Conservation (phyloP, 2,797 vertebrate genomes). For the Nyctalus aviator region DNA sequence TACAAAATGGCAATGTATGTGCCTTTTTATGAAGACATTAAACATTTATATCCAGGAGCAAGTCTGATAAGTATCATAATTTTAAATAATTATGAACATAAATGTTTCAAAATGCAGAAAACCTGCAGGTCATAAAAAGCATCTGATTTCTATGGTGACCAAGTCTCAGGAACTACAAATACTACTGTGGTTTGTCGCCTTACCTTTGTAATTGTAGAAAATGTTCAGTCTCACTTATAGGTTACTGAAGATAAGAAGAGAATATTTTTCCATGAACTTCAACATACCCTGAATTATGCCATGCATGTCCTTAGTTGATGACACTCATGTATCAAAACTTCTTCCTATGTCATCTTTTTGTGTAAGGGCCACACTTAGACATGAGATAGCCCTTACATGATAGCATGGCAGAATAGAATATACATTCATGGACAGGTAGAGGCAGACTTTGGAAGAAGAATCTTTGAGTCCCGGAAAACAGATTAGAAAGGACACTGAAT, state of each 20-base stretch:
- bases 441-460: not conserved
- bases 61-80: not conserved
- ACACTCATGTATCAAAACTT: not conserved
- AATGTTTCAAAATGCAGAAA: constrained; percentile 25
- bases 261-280: not conserved
- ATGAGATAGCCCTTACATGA: not conserved
- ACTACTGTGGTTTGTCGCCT: not conserved
- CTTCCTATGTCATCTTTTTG: not conserved
- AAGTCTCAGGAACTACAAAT: not conserved
- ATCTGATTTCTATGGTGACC: not conserved
- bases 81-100: constrained; percentile 33
- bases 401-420: not conserved
- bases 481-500: not conserved
- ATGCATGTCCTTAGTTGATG: not conserved
- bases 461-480: not conserved
- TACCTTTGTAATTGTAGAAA: not conserved
- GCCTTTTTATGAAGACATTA: constrained; percentile 36
- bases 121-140: not conserved
- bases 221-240: not conserved
- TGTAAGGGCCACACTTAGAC: not conserved
- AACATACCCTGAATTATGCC: not conserved
- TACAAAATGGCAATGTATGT: constrained; percentile 33
- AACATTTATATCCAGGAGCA: not conserved
- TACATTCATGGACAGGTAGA: not conserved
- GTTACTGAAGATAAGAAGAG: not conserved